Percentiles rank a stretch among this genome's conserved stretches.
phyloP scores from a whole-genome alignment of 2,888 invertebrate species.

The Pammene aurita region DNA sequence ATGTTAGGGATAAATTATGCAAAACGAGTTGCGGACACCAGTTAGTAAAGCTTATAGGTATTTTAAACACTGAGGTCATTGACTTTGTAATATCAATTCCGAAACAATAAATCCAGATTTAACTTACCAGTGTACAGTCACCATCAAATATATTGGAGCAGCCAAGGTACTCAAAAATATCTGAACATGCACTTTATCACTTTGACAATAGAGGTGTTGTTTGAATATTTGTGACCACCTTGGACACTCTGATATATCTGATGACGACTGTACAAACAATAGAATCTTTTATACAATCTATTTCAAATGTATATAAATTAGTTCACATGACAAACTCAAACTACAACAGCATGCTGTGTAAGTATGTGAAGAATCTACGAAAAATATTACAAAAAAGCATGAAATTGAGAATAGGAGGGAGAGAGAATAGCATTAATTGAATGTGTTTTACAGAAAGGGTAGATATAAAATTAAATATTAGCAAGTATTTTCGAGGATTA shows the following conservation, averaged over 20 bases:
- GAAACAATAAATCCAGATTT: neutral
- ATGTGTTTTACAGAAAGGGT: conserved; percentile 19
- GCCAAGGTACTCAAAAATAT: no score
- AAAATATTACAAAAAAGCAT: neutral
- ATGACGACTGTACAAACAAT: no score
- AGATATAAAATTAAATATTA: conserved; percentile 11
- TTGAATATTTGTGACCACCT: no score
- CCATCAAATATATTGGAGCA: no score
- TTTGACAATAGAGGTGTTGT: no score
- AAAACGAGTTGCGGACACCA: neutral
- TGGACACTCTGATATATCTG: no score
- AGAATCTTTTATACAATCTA: neutral
- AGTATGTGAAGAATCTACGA: neutral
- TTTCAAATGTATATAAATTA: neutral
- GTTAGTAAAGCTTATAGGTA: neutral
- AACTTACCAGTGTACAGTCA: neutral
- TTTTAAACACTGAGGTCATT: conserved; percentile 4
- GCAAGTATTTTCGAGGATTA: neutral
- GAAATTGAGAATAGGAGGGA: neutral
- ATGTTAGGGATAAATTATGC: neutral
- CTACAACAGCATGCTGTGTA: neutral
- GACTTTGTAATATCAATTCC: conserved; percentile 3
- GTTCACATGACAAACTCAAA: neutral
- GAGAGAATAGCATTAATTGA: neutral
- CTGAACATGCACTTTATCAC: no score